phyloP scores from a whole-genome alignment of 2,888 invertebrate species.

The Lycaena phlaeas region DNA sequence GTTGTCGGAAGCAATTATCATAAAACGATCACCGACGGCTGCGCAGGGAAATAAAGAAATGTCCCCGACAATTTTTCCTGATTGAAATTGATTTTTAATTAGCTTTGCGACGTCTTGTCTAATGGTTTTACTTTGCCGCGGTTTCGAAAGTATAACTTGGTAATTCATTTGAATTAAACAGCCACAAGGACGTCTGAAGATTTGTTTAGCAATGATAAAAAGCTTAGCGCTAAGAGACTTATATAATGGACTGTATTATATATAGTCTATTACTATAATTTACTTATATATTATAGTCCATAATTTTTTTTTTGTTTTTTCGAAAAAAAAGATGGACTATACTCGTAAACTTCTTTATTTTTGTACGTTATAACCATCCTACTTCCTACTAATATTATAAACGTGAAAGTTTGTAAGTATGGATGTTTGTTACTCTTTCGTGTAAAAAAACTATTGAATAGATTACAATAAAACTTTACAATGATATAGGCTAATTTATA shows the following conservation, averaged over 20 bases:
- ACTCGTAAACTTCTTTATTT: too few relatives aligned
- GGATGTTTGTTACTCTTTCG: too few relatives aligned
- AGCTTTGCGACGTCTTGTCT: conserved; percentile 1
- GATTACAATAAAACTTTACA: too few relatives aligned
- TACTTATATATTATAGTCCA: too few relatives aligned
- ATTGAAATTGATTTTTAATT: conserved; percentile 20
- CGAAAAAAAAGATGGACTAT: too few relatives aligned
- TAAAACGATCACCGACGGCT: conserved; percentile 16
- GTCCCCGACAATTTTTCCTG: conserved; percentile 15
- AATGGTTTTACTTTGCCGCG: background rate
- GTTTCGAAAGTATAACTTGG: background rate
- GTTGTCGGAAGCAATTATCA: conserved; percentile 16
- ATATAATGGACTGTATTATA: background rate
- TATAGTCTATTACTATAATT: background rate
- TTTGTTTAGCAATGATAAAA: background rate
- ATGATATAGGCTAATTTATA: too few relatives aligned
- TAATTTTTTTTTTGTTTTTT: too few relatives aligned
- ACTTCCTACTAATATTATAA: too few relatives aligned
- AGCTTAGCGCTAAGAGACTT: background rate
- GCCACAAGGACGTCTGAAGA: background rate
- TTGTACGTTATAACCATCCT: too few relatives aligned
- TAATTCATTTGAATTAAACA: background rate
- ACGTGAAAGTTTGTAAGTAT: too few relatives aligned
- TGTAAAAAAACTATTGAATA: too few relatives aligned
- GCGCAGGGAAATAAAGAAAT: conserved; percentile 16